Conservation (phyloP, 2,113 vertebrate genomes). For the Gasterosteus aculeatus region DNA sequence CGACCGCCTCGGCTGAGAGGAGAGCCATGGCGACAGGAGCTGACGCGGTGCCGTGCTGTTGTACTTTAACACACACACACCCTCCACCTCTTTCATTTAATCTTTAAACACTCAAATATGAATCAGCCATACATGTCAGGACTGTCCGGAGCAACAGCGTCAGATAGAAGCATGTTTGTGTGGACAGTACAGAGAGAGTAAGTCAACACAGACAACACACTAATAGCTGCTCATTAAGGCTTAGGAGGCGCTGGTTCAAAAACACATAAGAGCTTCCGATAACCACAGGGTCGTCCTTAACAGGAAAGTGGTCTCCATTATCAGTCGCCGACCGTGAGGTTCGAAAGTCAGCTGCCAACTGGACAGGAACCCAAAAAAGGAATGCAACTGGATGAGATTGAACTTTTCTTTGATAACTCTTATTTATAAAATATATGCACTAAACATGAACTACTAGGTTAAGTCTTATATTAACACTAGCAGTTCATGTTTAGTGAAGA, state of each 20-base stretch:
- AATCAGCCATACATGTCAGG: slow-evolving; percentile 57
- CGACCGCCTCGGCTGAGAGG: slow-evolving; percentile 68
- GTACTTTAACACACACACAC: slow-evolving; percentile 18
- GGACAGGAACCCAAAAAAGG: slow-evolving; percentile 9
- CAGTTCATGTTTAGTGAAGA: too few species aligned
- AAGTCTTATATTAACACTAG: too few species aligned
- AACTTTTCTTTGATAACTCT: background rate
- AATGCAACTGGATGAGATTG: background rate
- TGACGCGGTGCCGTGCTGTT: slow-evolving; percentile 62
- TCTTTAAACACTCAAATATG: slow-evolving; percentile 74
- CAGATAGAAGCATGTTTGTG: slow-evolving; percentile 22
- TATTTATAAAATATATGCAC: too few species aligned
- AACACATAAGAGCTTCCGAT: slow-evolving; percentile 39
- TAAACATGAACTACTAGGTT: too few species aligned
- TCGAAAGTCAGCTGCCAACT: background rate
- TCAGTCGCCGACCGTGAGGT: slow-evolving; percentile 11
- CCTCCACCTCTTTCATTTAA: slow-evolving; percentile 60
- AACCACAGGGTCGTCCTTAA: slow-evolving; percentile 37
- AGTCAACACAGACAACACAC: slow-evolving; percentile 23
- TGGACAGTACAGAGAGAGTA: slow-evolving; percentile 17
- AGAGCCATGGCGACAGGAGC: slow-evolving; percentile 67
- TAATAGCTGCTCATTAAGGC: slow-evolving; percentile 45
- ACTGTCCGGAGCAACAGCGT: slow-evolving; percentile 22
- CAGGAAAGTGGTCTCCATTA: slow-evolving; percentile 30
- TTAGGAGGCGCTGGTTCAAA: slow-evolving; percentile 39